Evolutionary conservation across 2,113 vertebrate species (phyloP), one percentile per base, ranked within the genome.

Genomic region (Xiphorhynchus elegans): DNA sequence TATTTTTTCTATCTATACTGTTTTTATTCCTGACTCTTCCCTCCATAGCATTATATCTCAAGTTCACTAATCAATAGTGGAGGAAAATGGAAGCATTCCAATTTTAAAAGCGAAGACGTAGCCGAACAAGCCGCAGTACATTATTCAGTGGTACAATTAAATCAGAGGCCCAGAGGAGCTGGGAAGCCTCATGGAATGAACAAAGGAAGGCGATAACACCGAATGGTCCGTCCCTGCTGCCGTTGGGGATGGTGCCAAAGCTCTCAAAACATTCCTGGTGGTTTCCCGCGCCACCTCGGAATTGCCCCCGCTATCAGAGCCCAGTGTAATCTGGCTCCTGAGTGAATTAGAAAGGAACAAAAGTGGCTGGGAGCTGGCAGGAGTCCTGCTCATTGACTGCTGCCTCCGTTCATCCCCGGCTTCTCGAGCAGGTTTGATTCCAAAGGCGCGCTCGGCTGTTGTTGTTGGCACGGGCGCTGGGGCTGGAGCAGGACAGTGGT

Each of bases 341-440:
- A 73, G 73, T 39, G 78, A 75, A 86, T 59, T 46, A 58, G 53
- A 47, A 50, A 69, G 52, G 76, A 93, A 35, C 4, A 59, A 72
- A 75, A 46, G 2, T 56, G 84, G 55, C 87, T 91, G 80, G 50
- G 55, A 86, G 68, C 76, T 96, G 94, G 87, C 95, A 93, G 72
- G 21, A 91, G n/a, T 77, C 89, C 93, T 66, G 2, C 56, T 87
- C 92, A 84, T 93, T 87, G 84, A 93, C 87, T 91, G 79, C 75
- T 84, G 70, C 55, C 58, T 90, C 17, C 1, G 8, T 44, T 52
- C 17, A 21, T 28, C 70, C 46, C 31, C 21, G 7, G 44, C 47
- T 56, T 84, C 9, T 5, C 0, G 26, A 64, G 59, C 89, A 91
- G 81, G 72, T 92, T 78, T 77, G 76, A 52, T 64, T 70, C 50